phyloP scores from a whole-genome alignment of 2,113 vertebrate species.

The Ctenodactylus gundi region DNA sequence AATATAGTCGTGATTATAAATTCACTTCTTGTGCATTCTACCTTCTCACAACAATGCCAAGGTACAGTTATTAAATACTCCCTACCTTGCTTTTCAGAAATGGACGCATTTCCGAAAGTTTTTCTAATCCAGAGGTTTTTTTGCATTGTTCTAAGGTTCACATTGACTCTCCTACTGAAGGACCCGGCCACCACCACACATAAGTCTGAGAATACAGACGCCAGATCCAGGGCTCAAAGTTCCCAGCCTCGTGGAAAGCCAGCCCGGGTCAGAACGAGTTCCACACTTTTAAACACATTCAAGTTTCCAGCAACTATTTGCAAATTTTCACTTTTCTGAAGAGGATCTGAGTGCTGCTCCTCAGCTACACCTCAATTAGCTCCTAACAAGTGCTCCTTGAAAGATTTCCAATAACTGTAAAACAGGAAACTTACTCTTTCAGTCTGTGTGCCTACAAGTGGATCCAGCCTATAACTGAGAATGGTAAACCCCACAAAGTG shows the following conservation, averaged over 20 bases:
- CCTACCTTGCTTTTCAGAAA: not conserved
- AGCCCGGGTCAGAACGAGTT: not conserved
- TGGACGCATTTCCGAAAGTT: not conserved
- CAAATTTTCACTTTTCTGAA: conserved; percentile 56
- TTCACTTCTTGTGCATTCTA: not conserved
- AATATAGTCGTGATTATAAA: not conserved
- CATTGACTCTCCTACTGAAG: not conserved
- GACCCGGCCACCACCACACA: not conserved
- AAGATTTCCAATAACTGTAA: not conserved
- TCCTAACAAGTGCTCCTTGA: conserved; percentile 49
- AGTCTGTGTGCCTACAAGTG: not conserved
- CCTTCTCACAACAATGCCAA: not conserved
- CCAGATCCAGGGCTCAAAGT: too few relatives aligned
- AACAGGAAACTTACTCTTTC: conserved; percentile 22
- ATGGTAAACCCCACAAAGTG: not conserved
- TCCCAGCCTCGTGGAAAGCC: not conserved
- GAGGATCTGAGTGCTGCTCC: conserved; percentile 26
- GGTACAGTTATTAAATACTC: not conserved
- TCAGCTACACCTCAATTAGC: conserved; percentile 32
- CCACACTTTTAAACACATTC: not conserved
- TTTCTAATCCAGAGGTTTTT: not conserved
- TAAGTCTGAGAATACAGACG: not conserved
- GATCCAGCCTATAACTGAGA: not conserved
- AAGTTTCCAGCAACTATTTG: conserved; percentile 30
- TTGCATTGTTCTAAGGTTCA: not conserved